Base-by-base conservation (phyloP, 2,888 invertebrate genomes). In the Dermolepida albohirtum region DNA sequence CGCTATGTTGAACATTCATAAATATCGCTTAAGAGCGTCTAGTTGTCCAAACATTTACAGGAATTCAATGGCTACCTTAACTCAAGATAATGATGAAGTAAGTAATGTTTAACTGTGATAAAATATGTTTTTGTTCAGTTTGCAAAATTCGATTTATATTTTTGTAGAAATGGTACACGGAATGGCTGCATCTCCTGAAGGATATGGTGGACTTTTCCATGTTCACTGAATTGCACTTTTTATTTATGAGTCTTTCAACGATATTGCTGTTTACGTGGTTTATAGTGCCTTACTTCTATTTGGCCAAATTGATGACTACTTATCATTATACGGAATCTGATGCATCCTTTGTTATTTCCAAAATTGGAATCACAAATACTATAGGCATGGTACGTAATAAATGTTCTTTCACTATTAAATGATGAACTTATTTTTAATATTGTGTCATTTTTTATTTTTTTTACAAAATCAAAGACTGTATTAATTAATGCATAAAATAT, bases 281-380 rank as follows among this genome's bases (percentile, higher is more conserved):
- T 83, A 97, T 98, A 78, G 94, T 97, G 67, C 96, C 97, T 11
- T 98, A 98, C 84, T 94, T 97, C 81, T 97, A 96, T 83, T 86
- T 97, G 71, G 92, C 93, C 64, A 96, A 97, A 78, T 91, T 93
- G 80, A 91, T 95, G 85, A 87, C 88, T 40, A 87, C 89, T 8
- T 86, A 89, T 70, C 89, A 89, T 0, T 93, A 92, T 75, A 86
- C 86, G 1, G 91, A 92, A 74, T 87, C 89, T 43, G 89, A 91
- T 57, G 91, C 92, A 4, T 94, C 96, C 5, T 88, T 89, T 70
- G 88, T 97, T 74, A 87, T 97, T 72, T 93, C 96, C 62, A 87
- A 93, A 63, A 94, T 97, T 75, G 96, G 96, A 22, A 88, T 95
- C 70, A 92, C 94, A 1, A 97, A 96, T 82, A 95, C 95, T 12